phyloP scores from a whole-genome alignment of 2,888 invertebrate species.

The Mycogona germanica region DNA sequence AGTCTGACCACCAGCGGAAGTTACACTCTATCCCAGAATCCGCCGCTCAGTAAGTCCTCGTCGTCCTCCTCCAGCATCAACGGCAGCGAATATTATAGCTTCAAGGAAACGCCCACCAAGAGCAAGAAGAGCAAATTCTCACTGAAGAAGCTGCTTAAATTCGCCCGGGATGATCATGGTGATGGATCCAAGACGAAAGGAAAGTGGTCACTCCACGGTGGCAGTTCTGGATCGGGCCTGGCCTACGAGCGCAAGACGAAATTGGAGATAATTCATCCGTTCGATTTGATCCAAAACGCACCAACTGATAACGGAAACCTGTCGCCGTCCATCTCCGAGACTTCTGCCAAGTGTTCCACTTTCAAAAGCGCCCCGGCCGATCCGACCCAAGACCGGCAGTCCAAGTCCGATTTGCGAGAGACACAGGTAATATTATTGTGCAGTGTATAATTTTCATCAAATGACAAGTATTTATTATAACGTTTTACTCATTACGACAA shows the following conservation, averaged over 20 bases:
- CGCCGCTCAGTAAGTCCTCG: no score
- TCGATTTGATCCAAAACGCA: conserved; percentile 56
- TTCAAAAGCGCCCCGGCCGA: no score
- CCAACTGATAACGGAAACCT: background rate
- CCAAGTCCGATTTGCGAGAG: no score
- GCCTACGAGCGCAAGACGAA: conserved; percentile 45
- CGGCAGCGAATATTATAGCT: background rate
- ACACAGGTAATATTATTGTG: no score
- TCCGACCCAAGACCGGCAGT: no score
- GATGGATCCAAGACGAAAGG: conserved; percentile 42
- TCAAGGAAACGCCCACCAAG: conserved; percentile 8
- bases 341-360: no score
- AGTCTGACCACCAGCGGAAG: no score
- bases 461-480: no score
- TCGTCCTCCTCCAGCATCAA: background rate
- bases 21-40: no score
- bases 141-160: conserved; percentile 65
- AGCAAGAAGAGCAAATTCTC: conserved; percentile 51
- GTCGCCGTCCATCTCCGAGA: background rate
- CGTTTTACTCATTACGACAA: no score
- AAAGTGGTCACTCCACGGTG: conserved; percentile 26
- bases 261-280: conserved; percentile 74
- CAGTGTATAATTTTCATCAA: no score
- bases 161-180: conserved; percentile 33
- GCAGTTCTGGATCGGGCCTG: conserved; percentile 11